A percentile compares a stretch with the other conserved stretches of the same genome.
Evolutionary conservation across 2,888 invertebrate genomes (phyloP).

Genomic region (Lissonota sp.): DNA sequence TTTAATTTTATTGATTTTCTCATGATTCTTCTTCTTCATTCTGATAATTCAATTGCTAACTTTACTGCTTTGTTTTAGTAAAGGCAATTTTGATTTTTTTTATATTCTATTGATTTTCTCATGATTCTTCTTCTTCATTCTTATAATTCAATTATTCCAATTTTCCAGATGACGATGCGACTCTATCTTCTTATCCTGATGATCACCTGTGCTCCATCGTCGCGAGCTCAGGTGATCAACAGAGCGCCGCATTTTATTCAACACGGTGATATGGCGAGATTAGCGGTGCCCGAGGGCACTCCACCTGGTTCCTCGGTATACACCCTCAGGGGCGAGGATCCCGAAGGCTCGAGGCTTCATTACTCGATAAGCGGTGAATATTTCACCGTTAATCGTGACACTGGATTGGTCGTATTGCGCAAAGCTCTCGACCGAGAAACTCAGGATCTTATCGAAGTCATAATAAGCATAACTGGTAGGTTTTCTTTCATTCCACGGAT

Average conservation of each 20-base stretch:
- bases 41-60: not conserved
- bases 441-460: constrained; percentile 89
- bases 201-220: constrained; percentile 71
- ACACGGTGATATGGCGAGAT: constrained; percentile 91
- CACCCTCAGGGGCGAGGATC: constrained; percentile 90
- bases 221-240: constrained; percentile 87
- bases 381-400: constrained; percentile 90
- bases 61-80: too few species aligned
- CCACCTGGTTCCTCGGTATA: constrained; percentile 91
- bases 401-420: constrained; percentile 90
- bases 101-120: too few species aligned
- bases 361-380: constrained; percentile 93
- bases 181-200: constrained; percentile 71
- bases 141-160: not conserved
- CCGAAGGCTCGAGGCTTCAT: constrained; percentile 89
- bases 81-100: too few species aligned
- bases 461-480: constrained; percentile 92
- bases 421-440: constrained; percentile 90
- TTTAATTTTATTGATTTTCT: too few species aligned
- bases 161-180: constrained; percentile 75
- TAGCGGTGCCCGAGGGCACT: constrained; percentile 90
- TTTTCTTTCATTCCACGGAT: constrained; percentile 17
- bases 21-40: too few species aligned
- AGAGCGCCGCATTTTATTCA: constrained; percentile 90
- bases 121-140: not conserved